These are phyloP conservation scores for Halichoerus grypus DNA, from an alignment of 2,113 vertebrate genomes.

Conservation along the genomic window DNA sequence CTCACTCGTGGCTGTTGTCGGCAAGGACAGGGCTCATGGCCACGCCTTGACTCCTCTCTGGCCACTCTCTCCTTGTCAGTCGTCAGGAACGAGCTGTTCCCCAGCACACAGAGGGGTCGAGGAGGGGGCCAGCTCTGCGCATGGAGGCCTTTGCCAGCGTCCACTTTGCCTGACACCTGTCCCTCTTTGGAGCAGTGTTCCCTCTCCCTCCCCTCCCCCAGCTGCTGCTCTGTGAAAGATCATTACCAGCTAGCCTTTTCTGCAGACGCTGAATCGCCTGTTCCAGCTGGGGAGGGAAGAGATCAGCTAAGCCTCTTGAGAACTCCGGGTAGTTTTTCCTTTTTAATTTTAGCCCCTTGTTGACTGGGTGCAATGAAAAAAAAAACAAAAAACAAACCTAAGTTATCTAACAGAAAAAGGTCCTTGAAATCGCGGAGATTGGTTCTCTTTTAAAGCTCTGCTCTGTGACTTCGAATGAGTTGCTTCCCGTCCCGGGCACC, in stretches of 20 bases:
- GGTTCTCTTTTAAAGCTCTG: neutral
- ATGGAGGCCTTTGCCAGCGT: neutral
- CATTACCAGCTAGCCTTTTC: neutral
- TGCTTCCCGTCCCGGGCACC: neutral
- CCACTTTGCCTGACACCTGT: neutral
- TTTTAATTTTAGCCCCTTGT: constrained; percentile 44
- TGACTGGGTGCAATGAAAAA: neutral
- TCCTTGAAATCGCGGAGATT: neutral
- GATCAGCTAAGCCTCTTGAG: constrained; percentile 30
- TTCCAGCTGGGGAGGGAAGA: neutral
- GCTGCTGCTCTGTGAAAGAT: neutral
- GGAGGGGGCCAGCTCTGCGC: neutral
- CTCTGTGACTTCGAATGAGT: neutral
- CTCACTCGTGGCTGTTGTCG: neutral
- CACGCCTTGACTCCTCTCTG: no score
- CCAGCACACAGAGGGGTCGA: fast-evolving
- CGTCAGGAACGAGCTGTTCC: neutral
- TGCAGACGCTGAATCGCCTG: neutral
- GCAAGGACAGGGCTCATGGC: neutral
- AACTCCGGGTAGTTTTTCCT: neutral
- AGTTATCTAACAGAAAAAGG: neutral
- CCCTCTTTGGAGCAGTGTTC: neutral
- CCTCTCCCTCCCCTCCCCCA: neutral
- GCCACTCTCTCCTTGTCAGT: neutral
- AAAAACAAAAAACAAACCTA: neutral